These are phyloP conservation scores for Tricholauxania praeusta DNA, from an alignment of 2,888 invertebrate species.

Conservation along the genomic window DNA sequence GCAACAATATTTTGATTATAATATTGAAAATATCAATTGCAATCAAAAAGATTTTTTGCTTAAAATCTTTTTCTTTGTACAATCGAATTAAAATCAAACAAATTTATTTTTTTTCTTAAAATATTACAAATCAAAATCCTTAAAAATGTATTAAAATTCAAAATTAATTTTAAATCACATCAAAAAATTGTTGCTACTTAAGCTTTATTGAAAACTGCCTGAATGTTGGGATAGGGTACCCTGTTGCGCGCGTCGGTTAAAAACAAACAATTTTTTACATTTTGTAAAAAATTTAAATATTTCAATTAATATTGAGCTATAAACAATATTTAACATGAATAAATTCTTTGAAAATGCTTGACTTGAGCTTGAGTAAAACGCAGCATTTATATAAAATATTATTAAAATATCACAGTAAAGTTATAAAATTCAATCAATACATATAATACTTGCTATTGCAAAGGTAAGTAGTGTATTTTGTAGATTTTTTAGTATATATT, in stretches of 20 bases:
- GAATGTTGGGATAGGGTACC: conserved; percentile 99
- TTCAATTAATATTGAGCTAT: conserved; percentile 52
- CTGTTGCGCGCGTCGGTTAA: conserved; percentile 71
- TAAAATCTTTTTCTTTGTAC: conserved; percentile 66
- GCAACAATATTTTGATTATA: conserved; percentile 64
- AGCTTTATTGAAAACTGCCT: conserved; percentile 76
- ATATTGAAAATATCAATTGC: conserved; percentile 41
- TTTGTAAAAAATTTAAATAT: not conserved
- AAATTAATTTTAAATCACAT: conserved; percentile 27
- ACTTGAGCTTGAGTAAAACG: conserved; percentile 61
- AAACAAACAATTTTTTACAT: conserved; percentile 45
- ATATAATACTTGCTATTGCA: not conserved
- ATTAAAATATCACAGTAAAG: not conserved
- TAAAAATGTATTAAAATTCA: not conserved
- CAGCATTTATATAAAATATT: conserved; percentile 36
- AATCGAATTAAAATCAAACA: conserved; percentile 24
- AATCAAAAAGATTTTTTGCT: conserved; percentile 67
- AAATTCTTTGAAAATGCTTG: conserved; percentile 54
- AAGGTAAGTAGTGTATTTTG: conserved; percentile 41
- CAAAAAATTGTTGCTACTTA: conserved; percentile 63
- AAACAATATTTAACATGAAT: conserved; percentile 32
- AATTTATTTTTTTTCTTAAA: conserved; percentile 7
- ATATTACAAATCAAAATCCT: conserved; percentile 29
- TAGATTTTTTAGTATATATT: not conserved
- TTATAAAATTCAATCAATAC: not conserved